These are phyloP conservation scores for Callyntrura guangdongensis DNA, from an alignment of 2,888 invertebrate genomes.

Conservation along the genomic window DNA sequence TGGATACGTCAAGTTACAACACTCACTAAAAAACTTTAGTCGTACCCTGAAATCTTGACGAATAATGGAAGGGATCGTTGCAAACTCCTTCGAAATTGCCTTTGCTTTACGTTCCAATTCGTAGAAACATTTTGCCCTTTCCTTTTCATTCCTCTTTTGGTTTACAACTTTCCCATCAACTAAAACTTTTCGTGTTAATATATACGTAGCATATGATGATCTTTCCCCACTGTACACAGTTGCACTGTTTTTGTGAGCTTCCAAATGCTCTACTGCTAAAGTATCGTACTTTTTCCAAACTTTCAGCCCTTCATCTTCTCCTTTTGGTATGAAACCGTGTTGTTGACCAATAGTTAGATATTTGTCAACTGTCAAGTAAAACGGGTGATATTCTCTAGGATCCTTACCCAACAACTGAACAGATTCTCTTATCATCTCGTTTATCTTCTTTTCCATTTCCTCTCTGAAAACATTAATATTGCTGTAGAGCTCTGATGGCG, in stretches of 20 bases:
- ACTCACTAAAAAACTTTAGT: background rate
- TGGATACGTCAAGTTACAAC: background rate
- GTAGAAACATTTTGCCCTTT: background rate
- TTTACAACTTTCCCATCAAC: background rate
- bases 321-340: background rate
- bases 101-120: background rate
- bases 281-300: constrained; percentile 8
- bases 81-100: background rate
- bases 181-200: background rate
- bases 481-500: no score
- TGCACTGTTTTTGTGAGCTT: background rate
- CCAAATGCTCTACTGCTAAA: background rate
- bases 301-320: background rate
- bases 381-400: constrained; percentile 31
- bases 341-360: background rate
- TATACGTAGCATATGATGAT: background rate
- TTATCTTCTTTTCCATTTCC: constrained; percentile 18
- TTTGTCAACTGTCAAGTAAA: constrained; percentile 3
- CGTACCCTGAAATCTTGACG: background rate
- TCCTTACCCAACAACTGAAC: background rate
- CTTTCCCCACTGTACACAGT: background rate
- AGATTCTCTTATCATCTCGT: background rate
- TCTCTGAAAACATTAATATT: background rate
- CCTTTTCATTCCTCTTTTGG: background rate
- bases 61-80: background rate